phyloP scores from a whole-genome alignment of 2,113 vertebrate species.

The Oreochromis spilurus region DNA sequence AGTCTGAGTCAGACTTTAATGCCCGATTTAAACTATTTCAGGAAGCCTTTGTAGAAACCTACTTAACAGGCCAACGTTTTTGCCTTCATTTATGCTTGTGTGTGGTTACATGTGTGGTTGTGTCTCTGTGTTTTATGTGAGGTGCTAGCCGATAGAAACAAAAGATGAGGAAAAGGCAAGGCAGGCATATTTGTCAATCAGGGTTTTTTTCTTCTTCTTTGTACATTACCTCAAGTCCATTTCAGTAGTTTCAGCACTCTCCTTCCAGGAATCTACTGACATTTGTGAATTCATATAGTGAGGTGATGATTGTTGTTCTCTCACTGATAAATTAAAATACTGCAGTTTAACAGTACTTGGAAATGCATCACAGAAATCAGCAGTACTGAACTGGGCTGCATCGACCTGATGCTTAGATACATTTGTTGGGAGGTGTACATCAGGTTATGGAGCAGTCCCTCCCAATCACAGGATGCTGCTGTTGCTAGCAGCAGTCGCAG shows the following conservation, averaged over 20 bases:
- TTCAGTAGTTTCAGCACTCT: background rate
- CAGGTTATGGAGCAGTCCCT: background rate
- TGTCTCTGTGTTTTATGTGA: background rate
- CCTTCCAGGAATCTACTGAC: background rate
- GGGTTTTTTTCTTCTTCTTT: background rate
- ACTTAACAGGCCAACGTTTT: accelerated
- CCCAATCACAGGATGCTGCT: background rate
- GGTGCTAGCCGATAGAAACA: background rate
- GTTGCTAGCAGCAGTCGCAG: accelerated
- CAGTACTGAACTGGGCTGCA: background rate
- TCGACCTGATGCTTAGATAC: background rate
- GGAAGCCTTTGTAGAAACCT: background rate
- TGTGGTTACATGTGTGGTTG: background rate
- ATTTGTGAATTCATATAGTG: background rate
- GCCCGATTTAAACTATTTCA: background rate
- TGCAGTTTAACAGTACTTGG: background rate
- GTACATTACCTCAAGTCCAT: background rate
- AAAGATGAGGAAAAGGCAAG: background rate
- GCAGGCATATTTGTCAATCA: background rate
- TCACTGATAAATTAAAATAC: background rate
- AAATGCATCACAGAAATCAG: background rate
- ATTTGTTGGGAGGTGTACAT: background rate
- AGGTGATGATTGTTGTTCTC: background rate
- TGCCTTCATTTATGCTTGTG: background rate
- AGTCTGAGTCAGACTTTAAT: background rate